phyloP scores from a whole-genome alignment of 2,797 vertebrate genomes.

The Acestrorhynchus altus region DNA sequence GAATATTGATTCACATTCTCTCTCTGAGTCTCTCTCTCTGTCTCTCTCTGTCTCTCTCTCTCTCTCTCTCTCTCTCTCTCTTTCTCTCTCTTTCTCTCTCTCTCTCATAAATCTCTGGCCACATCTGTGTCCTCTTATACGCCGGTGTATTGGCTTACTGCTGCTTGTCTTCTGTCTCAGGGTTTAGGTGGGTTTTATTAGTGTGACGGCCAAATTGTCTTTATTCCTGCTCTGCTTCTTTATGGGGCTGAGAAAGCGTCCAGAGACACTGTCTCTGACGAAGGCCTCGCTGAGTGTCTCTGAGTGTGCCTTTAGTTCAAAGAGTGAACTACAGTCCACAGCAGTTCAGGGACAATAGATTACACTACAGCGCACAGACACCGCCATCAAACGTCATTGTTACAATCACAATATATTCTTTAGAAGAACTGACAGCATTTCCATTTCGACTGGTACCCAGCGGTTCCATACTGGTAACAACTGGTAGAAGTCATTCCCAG shows the following conservation, averaged over 20 bases:
- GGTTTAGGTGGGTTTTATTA: conserved; percentile 22
- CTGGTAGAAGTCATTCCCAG: too few relatives aligned
- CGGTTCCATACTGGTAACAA: too few relatives aligned
- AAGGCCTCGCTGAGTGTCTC: neutral
- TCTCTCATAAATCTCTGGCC: conserved; percentile 47
- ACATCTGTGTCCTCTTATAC: conserved; percentile 59
- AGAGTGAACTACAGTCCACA: too few relatives aligned
- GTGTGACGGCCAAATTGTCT: conserved; percentile 30
- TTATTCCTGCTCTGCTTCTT: conserved; percentile 17
- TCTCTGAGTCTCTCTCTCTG: neutral
- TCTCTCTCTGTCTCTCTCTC: conserved; percentile 3
- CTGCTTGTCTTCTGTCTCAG: conserved; percentile 34
- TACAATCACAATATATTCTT: too few relatives aligned
- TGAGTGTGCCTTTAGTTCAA: neutral
- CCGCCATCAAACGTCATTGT: too few relatives aligned
- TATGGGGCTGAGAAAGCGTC: neutral
- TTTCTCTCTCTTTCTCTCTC: conserved; percentile 26
- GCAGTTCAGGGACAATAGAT: too few relatives aligned
- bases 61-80: conserved; percentile 13
- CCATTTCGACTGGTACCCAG: too few relatives aligned
- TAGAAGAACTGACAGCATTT: too few relatives aligned
- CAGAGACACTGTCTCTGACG: neutral
- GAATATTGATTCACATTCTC: neutral
- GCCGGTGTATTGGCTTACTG: conserved; percentile 52
- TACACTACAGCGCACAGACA: too few relatives aligned